Base-by-base conservation (phyloP, 2,797 vertebrate species). In the Lagocephalus sceleratus region DNA sequence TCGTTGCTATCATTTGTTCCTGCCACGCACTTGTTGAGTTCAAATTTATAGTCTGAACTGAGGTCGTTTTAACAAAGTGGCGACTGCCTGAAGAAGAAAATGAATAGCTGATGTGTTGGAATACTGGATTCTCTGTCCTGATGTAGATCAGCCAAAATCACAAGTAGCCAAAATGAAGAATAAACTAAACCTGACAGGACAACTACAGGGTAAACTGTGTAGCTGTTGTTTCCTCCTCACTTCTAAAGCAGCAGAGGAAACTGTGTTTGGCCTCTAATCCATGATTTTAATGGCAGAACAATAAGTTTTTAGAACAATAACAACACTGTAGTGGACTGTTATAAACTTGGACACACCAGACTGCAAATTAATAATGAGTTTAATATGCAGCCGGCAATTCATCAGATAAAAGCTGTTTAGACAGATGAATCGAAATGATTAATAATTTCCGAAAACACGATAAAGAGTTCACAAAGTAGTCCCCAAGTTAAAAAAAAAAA, bases 151-250 rank as follows among this genome's bases (percentile, higher is more conserved):
- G 39, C 17, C 63, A 38, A 71, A 81, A 76, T 78, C 68, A 63
- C 35, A 70, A 68, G 68, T 66, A 76, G 76, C 68, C 70, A 48
- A 22, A 48, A 60, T 39, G 39, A 58, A 47, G 26, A 51, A 60
- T 29, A 25, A 58, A 60, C 19, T 19, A 41, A 58, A 64, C 43
- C 64, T n/a, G 17, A 19, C 40, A 42, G 40, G 40, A 19, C n/a
- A 19, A 10, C 16, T n/a, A 8, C 16, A 42, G 17, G n/a, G n/a
- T 42, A 42, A 71, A 81, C 69, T 63, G 53, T 14, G 32, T 35
- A 3, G 32, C 32, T 35, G 12, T 14, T 35, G 32, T 35, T 14
- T 14, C 32, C 2, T 3, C 32, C 32, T 35, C 32, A 14, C 32
- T 35, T 35, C 32, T 12, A 35, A 35, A 35, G 32, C 32, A 35